Percentiles rank a stretch among this genome's conserved stretches.
Conservation (phyloP, 2,888 invertebrate species). For the Lepeophtheirus nordmannii region DNA sequence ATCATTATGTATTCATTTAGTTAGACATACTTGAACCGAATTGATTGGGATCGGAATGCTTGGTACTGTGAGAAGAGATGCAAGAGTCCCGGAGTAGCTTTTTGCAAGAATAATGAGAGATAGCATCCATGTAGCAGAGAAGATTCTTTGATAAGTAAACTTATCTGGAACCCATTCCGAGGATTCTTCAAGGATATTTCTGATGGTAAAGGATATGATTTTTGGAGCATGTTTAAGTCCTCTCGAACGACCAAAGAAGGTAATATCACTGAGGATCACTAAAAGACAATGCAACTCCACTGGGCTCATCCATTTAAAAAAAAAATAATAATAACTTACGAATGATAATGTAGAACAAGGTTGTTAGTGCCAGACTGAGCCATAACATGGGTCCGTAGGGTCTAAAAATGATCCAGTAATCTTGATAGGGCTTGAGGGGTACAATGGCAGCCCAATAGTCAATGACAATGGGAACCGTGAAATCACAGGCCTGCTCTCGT, state of each 20-base stretch:
- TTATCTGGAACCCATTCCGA: not conserved
- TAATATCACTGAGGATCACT: too few species aligned
- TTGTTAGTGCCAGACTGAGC: not conserved
- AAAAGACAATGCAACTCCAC: not conserved
- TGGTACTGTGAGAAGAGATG: constrained; percentile 2
- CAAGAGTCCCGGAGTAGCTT: constrained; percentile 8
- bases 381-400: not conserved
- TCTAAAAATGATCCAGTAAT: not conserved
- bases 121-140: constrained; percentile 1
- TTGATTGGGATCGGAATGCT: not conserved
- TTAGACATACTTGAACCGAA: not conserved
- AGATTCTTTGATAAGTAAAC: not conserved
- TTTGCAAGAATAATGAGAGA: not conserved
- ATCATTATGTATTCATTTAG: not conserved
- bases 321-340: not conserved
- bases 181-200: not conserved
- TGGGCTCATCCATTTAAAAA: not conserved
- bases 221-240: not conserved
- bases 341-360: not conserved
- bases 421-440: not conserved
- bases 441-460: constrained; percentile 1
- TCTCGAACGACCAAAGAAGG: not conserved
- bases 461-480: constrained; percentile 6
- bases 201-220: not conserved
- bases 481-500: constrained; percentile 7